Evolutionary conservation across 2,113 vertebrate genomes (phyloP).

Genomic region (Eclectus roratus): DNA sequence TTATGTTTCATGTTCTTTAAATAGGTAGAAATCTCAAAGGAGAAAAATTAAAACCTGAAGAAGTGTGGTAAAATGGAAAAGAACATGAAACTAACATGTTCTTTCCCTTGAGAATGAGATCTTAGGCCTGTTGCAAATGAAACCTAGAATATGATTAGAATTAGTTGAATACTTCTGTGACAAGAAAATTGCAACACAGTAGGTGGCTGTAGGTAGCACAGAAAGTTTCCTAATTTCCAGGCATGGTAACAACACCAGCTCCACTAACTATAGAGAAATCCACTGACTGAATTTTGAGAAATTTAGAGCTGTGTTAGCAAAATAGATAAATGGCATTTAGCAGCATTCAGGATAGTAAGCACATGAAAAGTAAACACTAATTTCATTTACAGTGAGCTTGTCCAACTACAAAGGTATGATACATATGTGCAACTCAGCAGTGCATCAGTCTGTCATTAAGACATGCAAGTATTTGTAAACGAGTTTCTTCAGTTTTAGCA

Average conservation of each 20-base stretch:
- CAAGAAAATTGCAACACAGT: conserved; percentile 70
- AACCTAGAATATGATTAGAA: conserved; percentile 50
- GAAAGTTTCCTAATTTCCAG: conserved; percentile 48
- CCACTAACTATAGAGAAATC: conserved; percentile 20
- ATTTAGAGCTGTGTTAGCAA: background rate
- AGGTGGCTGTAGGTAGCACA: conserved; percentile 56
- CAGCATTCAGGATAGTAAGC: background rate
- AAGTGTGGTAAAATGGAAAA: conserved; percentile 22
- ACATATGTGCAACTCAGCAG: background rate
- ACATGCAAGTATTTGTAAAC: background rate
- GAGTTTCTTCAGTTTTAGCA: background rate
- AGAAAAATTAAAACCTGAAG: background rate
- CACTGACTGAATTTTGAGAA: background rate
- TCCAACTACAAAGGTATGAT: background rate
- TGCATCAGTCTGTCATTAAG: background rate
- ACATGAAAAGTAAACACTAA: background rate
- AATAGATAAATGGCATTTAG: background rate
- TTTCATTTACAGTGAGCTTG: background rate
- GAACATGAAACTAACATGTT: conserved; percentile 53
- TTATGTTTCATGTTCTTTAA: background rate
- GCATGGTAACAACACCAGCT: background rate
- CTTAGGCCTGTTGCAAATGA: conserved; percentile 36
- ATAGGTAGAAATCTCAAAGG: conserved; percentile 12
- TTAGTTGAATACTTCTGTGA: conserved; percentile 49
- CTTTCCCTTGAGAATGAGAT: conserved; percentile 26